Evolutionary conservation across 1,140 invertebrate species (phyloP).

Genomic region (Sycobia sp.): DNA sequence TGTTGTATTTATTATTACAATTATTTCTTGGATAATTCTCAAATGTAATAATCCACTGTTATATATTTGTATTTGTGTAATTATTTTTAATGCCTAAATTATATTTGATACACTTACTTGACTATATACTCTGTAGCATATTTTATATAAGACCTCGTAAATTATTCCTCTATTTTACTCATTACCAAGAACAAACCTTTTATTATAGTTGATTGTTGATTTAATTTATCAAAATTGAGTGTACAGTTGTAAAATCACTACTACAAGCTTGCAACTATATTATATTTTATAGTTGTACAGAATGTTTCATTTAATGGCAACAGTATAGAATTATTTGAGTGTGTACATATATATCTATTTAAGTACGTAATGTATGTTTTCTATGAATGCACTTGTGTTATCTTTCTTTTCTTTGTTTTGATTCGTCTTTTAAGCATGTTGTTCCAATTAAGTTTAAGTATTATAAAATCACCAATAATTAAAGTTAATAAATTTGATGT

Average conservation of each 20-base stretch:
- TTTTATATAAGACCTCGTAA: slow-evolving; percentile 21
- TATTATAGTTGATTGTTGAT: neutral
- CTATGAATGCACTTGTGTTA: neutral
- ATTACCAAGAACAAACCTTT: neutral
- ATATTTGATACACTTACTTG: slow-evolving; percentile 27
- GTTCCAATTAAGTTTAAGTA: neutral
- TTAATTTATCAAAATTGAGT: neutral
- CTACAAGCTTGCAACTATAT: neutral
- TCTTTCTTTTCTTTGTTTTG: neutral
- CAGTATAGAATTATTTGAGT: neutral
- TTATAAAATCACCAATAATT: neutral
- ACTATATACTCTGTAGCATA: slow-evolving; percentile 9
- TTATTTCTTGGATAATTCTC: slow-evolving; percentile 20
- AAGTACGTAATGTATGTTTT: neutral
- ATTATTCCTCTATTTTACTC: slow-evolving; percentile 18
- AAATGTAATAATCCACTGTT: slow-evolving; percentile 34
- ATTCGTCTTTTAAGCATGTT: slow-evolving; percentile 11
- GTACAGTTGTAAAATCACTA: neutral
- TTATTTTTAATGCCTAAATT: slow-evolving; percentile 44
- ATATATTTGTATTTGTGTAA: slow-evolving; percentile 46
- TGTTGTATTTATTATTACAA: slow-evolving; percentile 22
- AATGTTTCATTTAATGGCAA: neutral
- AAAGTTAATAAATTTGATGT: too few relatives aligned
- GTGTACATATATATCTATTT: neutral
- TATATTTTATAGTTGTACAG: neutral